These are phyloP conservation scores for Macrosiphum euphorbiae DNA, from an alignment of 2,888 invertebrate species.

Conservation along the genomic window DNA sequence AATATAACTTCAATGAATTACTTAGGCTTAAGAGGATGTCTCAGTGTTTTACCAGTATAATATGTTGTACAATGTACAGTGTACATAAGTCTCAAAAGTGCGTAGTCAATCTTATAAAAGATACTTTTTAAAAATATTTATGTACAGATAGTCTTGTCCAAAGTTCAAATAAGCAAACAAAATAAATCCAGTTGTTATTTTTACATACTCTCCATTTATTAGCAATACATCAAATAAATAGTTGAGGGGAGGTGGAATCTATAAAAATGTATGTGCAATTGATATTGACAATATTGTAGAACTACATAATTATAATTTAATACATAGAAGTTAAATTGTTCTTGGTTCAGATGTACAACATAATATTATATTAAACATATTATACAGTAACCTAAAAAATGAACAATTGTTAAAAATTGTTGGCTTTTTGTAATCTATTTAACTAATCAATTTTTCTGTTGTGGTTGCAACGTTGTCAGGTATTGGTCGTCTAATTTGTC, in stretches of 20 bases:
- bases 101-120: neutral
- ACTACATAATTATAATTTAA: no score
- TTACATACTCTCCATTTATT: neutral
- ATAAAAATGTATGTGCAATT: no score
- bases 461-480: neutral
- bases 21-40: neutral
- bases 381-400: no score
- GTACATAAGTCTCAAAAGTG: neutral
- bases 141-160: neutral
- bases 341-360: no score
- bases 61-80: neutral
- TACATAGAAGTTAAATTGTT: no score
- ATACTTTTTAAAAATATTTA: neutral
- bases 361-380: no score
- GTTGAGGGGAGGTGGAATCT: neutral
- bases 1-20: neutral
- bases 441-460: neutral
- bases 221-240: neutral
- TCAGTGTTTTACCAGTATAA: neutral
- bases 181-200: neutral
- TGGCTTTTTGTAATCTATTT: neutral
- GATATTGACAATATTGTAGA: no score
- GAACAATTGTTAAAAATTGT: no score
- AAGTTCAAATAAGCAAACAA: neutral
- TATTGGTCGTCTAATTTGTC: neutral